Conservation (phyloP, 2,113 vertebrate species). For the Brachyistius frenatus region DNA sequence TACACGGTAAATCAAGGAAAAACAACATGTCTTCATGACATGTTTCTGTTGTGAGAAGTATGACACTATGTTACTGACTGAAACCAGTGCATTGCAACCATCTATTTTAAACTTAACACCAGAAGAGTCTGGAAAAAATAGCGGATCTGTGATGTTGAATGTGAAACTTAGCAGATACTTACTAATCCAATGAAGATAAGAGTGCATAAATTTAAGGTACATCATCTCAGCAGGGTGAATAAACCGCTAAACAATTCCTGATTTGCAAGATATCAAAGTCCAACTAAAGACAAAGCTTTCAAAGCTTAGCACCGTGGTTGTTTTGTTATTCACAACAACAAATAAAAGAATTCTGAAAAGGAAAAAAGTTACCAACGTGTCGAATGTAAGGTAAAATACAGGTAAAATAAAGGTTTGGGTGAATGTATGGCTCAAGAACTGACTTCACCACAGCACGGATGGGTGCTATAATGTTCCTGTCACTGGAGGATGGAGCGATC, state of each 20-base stretch:
- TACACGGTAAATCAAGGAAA: slow-evolving; percentile 64
- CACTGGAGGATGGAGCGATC: slow-evolving; percentile 66
- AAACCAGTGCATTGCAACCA: slow-evolving; percentile 34
- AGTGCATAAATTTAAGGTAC: slow-evolving; percentile 54
- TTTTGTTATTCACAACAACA: slow-evolving; percentile 43
- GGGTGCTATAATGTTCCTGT: slow-evolving; percentile 50
- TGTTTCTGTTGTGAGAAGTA: slow-evolving; percentile 41
- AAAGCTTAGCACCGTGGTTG: slow-evolving; percentile 79
- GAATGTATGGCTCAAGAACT: slow-evolving; percentile 73
- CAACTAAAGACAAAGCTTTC: slow-evolving; percentile 57
- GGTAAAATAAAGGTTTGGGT: slow-evolving; percentile 53
- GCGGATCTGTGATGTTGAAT: not conserved
- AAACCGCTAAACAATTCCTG: slow-evolving; percentile 63
- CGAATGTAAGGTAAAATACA: slow-evolving; percentile 56
- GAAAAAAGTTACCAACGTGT: slow-evolving; percentile 29
- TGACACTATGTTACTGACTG: slow-evolving; percentile 53
- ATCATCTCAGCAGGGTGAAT: slow-evolving; percentile 60
- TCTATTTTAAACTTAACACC: slow-evolving; percentile 19
- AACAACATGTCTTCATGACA: slow-evolving; percentile 39
- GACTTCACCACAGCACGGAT: slow-evolving; percentile 57
- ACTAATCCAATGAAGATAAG: slow-evolving; percentile 10
- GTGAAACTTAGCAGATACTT: slow-evolving; percentile 29
- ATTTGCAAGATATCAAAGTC: slow-evolving; percentile 56
- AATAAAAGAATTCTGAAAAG: slow-evolving; percentile 36
- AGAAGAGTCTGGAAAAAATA: slow-evolving; percentile 7